Evolutionary conservation across 2,888 invertebrate genomes (phyloP).

Genomic region (Sturmia bella): DNA sequence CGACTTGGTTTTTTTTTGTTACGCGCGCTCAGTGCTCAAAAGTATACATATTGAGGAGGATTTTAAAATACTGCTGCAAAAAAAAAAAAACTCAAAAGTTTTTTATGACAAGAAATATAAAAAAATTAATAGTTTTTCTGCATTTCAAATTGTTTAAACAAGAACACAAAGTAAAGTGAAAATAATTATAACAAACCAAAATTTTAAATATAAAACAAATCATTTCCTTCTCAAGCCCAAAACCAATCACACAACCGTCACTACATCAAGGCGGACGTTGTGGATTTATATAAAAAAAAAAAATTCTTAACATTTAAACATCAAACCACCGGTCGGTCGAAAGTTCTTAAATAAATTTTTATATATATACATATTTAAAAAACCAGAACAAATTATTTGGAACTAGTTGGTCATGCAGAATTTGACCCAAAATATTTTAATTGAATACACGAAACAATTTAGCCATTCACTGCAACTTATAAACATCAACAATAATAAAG

Average conservation of each 20-base stretch:
- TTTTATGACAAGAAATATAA: slow-evolving; percentile 7
- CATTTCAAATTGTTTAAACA: slow-evolving; percentile 26
- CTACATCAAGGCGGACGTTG: slow-evolving; percentile 17
- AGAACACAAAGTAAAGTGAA: slow-evolving; percentile 21
- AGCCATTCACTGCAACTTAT: slow-evolving; percentile 46
- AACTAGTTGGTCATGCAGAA: slow-evolving; percentile 54
- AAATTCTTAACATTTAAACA: background rate
- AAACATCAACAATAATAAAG: slow-evolving; percentile 39
- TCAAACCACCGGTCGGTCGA: background rate
- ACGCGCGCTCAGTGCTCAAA: slow-evolving; percentile 58
- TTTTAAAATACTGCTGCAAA: slow-evolving; percentile 11
- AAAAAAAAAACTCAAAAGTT: background rate
- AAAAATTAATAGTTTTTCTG: background rate
- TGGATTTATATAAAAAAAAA: slow-evolving; percentile 11
- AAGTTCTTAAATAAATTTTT: slow-evolving; percentile 13
- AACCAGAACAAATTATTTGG: slow-evolving; percentile 3
- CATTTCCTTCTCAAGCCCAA: slow-evolving; percentile 59
- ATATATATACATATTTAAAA: no score
- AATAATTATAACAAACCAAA: slow-evolving; percentile 21
- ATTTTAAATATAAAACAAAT: slow-evolving; percentile 48
- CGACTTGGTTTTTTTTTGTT: slow-evolving; percentile 33
- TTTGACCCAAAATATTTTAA: slow-evolving; percentile 30
- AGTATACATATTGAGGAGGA: slow-evolving; percentile 13
- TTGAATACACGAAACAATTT: slow-evolving; percentile 2
- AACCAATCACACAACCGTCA: slow-evolving; percentile 41